Evolutionary conservation across 2,113 vertebrate genomes (phyloP).

Genomic region (Etia nguti): DNA sequence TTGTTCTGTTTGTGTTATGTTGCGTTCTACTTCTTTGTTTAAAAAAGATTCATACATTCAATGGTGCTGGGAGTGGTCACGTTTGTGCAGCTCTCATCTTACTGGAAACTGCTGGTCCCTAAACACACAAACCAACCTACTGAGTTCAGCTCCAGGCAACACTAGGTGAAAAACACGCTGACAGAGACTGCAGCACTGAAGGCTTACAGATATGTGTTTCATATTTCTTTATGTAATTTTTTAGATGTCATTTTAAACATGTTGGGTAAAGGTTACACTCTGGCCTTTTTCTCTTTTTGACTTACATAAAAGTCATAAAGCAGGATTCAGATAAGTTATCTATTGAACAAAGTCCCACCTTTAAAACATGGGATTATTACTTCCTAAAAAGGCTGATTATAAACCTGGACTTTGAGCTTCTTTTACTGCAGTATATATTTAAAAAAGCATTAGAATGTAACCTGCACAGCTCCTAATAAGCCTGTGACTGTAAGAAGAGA

Average conservation of each 20-base stretch:
- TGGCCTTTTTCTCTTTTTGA: not conserved
- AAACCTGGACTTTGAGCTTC: not conserved
- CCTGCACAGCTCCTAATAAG: not conserved
- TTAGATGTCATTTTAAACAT: too few relatives aligned
- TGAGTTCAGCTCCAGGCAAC: rapidly evolving
- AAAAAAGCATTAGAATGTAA: not conserved
- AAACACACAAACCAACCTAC: too few relatives aligned
- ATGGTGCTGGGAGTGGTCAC: too few relatives aligned
- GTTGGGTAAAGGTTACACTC: too few relatives aligned
- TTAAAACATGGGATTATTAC: rapidly evolving
- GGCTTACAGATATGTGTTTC: too few relatives aligned
- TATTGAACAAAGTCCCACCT: not conserved
- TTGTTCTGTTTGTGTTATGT: too few relatives aligned
- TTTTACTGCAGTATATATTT: not conserved
- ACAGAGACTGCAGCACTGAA: not conserved
- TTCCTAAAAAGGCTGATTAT: rapidly evolving
- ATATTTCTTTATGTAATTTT: rapidly evolving
- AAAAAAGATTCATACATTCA: too few relatives aligned
- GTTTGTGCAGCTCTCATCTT: too few relatives aligned
- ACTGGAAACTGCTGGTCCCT: too few relatives aligned
- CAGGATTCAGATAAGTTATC: rapidly evolving
- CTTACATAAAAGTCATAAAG: not conserved
- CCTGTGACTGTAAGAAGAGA: not conserved
- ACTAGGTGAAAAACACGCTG: not conserved
- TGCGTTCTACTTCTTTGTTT: too few relatives aligned